Conservation (phyloP, 2,797 vertebrate genomes). For the Prunella strophiata region DNA sequence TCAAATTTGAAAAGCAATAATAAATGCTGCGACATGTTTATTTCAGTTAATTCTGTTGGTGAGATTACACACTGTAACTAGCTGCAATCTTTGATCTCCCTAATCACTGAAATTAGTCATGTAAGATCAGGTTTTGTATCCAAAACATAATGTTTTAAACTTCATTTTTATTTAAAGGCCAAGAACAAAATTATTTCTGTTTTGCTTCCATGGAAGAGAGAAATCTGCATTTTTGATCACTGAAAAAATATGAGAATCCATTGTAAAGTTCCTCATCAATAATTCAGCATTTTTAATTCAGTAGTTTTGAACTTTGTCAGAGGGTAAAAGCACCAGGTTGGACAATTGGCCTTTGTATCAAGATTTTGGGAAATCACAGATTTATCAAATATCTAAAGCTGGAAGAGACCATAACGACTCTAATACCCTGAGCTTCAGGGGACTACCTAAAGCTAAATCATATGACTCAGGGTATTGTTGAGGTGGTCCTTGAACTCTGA, state of each 20-base stretch:
- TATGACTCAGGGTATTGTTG: neutral
- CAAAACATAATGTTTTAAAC: neutral
- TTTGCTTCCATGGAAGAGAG: neutral
- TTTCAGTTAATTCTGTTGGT: neutral
- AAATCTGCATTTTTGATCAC: neutral
- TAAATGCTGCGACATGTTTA: neutral
- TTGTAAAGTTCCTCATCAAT: neutral
- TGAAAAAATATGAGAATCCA: neutral
- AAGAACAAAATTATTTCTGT: neutral
- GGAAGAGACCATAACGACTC: neutral
- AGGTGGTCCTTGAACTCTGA: neutral
- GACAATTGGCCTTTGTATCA: neutral
- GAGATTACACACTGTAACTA: neutral
- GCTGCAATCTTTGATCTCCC: neutral
- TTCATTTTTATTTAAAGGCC: neutral
- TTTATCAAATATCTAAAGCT: neutral
- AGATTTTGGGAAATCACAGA: neutral
- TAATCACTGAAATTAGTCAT: neutral
- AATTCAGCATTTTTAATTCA: neutral
- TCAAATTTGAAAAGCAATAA: neutral
- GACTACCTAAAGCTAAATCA: neutral
- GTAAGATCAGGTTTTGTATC: neutral
- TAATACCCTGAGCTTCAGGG: rapidly evolving
- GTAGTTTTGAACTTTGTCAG: neutral
- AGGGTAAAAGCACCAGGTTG: neutral